phyloP scores from a whole-genome alignment of 2,797 vertebrate species.

The Muraenolepis orangiensis region DNA sequence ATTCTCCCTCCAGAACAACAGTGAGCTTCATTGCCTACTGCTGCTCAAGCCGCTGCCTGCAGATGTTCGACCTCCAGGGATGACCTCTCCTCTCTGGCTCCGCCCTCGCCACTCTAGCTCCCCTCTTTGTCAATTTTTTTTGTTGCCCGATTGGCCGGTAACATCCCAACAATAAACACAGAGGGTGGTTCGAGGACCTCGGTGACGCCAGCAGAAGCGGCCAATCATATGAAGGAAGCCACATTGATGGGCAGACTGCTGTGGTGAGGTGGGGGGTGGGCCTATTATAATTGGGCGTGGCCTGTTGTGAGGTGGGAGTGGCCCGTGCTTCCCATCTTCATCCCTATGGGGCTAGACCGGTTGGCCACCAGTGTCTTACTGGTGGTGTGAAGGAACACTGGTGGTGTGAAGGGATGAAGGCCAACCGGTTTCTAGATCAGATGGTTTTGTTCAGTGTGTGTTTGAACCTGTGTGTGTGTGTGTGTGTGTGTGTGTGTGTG shows the following conservation, averaged over 20 bases:
- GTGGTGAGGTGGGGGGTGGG: background rate
- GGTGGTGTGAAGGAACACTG: too few species aligned
- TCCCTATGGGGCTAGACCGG: background rate
- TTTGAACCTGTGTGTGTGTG: background rate
- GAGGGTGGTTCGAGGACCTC: too few species aligned
- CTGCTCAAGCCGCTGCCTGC: conserved; percentile 76
- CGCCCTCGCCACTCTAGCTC: background rate
- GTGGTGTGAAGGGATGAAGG: background rate
- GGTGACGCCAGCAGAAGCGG: background rate
- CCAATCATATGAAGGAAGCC: background rate
- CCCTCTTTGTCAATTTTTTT: background rate
- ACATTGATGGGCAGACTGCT: background rate
- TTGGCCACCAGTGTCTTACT: too few species aligned
- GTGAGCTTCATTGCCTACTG: conserved; percentile 80
- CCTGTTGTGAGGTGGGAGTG: background rate
- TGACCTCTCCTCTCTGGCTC: conserved; percentile 40
- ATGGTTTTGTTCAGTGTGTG: background rate
- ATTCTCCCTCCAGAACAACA: conserved; percentile 59
- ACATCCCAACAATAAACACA: too few species aligned
- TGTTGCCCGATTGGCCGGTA: background rate
- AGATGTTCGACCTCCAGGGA: conserved; percentile 73
- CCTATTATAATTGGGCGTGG: background rate
- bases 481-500: background rate
- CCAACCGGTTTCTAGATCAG: background rate
- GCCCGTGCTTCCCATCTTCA: background rate